Evolutionary conservation across 2,113 vertebrate species (phyloP), one percentile per base, ranked within the genome.

Genomic region (Pangasianodon gigas): DNA sequence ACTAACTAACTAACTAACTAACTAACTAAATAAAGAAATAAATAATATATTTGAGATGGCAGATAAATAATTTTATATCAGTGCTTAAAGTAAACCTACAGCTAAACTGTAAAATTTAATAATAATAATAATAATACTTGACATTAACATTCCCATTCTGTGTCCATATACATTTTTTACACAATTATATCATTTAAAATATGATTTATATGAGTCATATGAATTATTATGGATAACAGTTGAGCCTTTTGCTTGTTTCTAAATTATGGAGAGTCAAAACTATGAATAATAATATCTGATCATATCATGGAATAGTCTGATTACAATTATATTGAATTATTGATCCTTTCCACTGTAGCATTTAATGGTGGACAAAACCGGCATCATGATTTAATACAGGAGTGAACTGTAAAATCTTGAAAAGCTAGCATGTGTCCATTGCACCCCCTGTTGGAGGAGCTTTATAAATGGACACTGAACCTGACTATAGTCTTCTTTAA

Each of bases 381-480:
- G 60, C 81, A 51, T 67, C 44, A 48, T 29, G 24, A 65, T 46
- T 46, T 46, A 16, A 62, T n/a, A 69, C 2, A 54, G 29, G 16
- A 52, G 29, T 69, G 62, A 84, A 51, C 11, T 69, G 44, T 51
- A 54, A 37, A 54, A 54, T 87, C 51, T 75, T 87, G 4, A 16
- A 32, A 75, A 58, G 21, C 51, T 54, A 4, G 5, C 13, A 14
- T 69, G 79, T 16, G 13, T 74, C 46, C 18, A 75, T 71, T 83
- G 91, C 91, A 41, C 91, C 91, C 71, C 86, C 90, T 91, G 85
- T 82, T 88, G 90, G 86, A 44, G 26, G 48, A 84, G 26, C 21
- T 58, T 86, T 48, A 65, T 77, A 52, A 58, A 74, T 60, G 81
- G 18, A 75, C 65, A 84, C 69, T 67, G 5, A 58, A 62, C 21